A percentile compares a stretch with the other conserved stretches of the same genome.
These are phyloP conservation scores for Augochlorella aurata DNA, from an alignment of 2,888 invertebrate species.

Conservation along the genomic window DNA sequence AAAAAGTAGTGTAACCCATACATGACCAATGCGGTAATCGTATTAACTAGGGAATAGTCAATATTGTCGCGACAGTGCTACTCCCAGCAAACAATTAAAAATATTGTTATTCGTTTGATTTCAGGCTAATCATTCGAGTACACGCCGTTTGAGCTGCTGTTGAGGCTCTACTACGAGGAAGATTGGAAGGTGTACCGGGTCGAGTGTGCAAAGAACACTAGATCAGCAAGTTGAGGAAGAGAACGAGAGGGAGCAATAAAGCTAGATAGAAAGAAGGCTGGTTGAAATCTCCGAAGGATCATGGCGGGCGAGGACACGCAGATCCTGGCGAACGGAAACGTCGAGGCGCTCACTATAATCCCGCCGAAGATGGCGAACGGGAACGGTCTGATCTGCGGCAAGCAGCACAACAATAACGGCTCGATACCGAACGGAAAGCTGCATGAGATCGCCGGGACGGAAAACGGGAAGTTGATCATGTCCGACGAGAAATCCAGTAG, in stretches of 20 bases:
- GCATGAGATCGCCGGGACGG: constrained; percentile 71
- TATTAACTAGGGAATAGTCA: neutral
- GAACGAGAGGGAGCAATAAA: neutral
- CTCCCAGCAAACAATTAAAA: neutral
- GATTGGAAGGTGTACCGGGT: constrained; percentile 36
- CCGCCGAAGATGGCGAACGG: constrained; percentile 76
- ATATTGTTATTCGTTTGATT: constrained; percentile 15
- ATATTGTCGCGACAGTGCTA: neutral
- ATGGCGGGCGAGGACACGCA: constrained; percentile 78
- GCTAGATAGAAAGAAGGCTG: neutral
- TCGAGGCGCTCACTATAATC: constrained; percentile 77
- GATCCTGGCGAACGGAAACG: constrained; percentile 75
- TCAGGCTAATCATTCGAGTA: constrained; percentile 61
- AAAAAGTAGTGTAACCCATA: too few species aligned
- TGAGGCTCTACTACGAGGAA: constrained; percentile 49
- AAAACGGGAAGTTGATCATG: constrained; percentile 75
- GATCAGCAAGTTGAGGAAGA: neutral
- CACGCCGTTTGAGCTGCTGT: constrained; percentile 44
- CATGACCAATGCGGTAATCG: neutral
- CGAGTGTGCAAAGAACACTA: neutral
- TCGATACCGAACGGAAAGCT: constrained; percentile 76
- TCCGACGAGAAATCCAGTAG: constrained; percentile 74
- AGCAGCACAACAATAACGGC: constrained; percentile 76
- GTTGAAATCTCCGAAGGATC: constrained; percentile 20
- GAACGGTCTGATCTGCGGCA: constrained; percentile 75